A percentile compares a stretch with the other conserved stretches of the same genome.
phyloP scores from a whole-genome alignment of 2,888 invertebrate species.

The Opisthograptis luteolata region DNA sequence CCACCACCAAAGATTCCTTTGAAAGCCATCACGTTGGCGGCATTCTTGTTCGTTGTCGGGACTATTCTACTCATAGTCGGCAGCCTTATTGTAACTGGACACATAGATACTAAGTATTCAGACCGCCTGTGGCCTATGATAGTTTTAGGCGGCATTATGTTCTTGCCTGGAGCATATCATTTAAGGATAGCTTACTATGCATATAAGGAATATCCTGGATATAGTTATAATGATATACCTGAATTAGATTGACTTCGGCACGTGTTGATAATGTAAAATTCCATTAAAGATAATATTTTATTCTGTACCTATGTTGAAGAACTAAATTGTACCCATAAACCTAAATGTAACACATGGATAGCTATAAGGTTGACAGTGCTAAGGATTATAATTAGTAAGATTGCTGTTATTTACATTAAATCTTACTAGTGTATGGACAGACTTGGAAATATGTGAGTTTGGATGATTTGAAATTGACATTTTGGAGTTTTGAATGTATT shows the following conservation, averaged over 20 bases:
- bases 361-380: no score
- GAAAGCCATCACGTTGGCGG: slow-evolving; percentile 92
- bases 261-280: no score
- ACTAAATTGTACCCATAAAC: no score
- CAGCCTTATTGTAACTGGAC: slow-evolving; percentile 90
- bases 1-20: slow-evolving; percentile 91
- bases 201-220: slow-evolving; percentile 92
- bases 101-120: slow-evolving; percentile 92
- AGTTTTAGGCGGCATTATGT: slow-evolving; percentile 94
- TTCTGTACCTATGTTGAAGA: no score
- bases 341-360: no score
- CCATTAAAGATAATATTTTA: no score
- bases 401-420: no score
- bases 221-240: slow-evolving; percentile 94
- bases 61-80: slow-evolving; percentile 90
- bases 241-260: slow-evolving; percentile 87
- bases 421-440: no score
- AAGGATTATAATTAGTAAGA: no score
- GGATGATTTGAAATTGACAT: no score
- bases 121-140: slow-evolving; percentile 96
- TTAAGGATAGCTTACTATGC: slow-evolving; percentile 94
- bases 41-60: slow-evolving; percentile 91
- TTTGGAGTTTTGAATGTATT: no score
- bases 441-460: no score
- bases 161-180: slow-evolving; percentile 96